Conservation (phyloP, 2,113 vertebrate genomes). For the Pygoscelis antarcticus region DNA sequence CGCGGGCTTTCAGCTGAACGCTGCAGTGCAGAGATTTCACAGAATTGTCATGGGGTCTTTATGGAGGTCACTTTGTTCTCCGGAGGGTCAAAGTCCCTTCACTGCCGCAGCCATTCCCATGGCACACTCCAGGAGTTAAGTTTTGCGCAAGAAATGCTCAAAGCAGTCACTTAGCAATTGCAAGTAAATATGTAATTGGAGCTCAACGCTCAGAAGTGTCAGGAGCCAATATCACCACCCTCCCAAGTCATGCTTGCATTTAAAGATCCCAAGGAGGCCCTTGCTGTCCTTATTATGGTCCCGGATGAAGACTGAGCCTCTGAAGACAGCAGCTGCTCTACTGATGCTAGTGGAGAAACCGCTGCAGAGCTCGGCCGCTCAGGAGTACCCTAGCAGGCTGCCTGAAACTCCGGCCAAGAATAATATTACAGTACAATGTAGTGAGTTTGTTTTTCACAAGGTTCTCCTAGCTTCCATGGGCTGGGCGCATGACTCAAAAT, state of each 20-base stretch:
- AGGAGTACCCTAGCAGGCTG: conserved; percentile 58
- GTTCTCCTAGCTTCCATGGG: conserved; percentile 64
- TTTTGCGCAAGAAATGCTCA: conserved; percentile 3
- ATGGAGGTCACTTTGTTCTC: background rate
- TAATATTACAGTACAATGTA: conserved; percentile 61
- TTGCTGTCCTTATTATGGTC: background rate
- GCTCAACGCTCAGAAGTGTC: background rate
- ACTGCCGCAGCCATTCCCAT: background rate
- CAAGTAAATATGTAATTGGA: conserved; percentile 20
- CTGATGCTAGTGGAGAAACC: background rate
- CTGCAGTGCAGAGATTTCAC: background rate
- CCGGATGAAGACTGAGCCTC: background rate
- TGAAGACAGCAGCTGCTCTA: conserved; percentile 58
- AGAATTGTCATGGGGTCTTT: background rate
- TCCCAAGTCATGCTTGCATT: background rate
- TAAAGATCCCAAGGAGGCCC: conserved; percentile 1
- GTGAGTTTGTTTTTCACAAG: conserved; percentile 71
- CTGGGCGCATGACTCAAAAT: conserved; percentile 68
- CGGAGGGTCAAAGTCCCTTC: background rate
- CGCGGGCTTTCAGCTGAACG: rapidly evolving
- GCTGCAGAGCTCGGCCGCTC: background rate
- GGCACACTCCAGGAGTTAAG: background rate
- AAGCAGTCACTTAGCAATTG: conserved; percentile 1
- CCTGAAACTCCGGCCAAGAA: conserved; percentile 52
- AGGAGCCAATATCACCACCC: background rate